phyloP scores from a whole-genome alignment of 2,113 vertebrate species.

The Dinomys branickii region DNA sequence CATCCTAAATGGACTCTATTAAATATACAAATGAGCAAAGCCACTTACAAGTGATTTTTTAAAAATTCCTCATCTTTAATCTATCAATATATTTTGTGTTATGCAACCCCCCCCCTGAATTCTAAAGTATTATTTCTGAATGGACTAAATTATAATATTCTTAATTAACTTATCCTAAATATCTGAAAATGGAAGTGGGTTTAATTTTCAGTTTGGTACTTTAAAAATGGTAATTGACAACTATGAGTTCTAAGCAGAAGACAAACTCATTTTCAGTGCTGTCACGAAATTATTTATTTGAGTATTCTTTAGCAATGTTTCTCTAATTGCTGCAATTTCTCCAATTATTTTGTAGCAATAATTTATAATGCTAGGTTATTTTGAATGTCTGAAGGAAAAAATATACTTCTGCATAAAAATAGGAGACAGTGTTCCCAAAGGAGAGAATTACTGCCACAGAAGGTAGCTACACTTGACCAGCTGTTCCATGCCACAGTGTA shows the following conservation, averaged over 20 bases:
- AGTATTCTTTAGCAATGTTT: neutral
- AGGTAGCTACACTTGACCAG: conserved; percentile 46
- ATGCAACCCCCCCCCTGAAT: neutral
- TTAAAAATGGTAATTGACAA: neutral
- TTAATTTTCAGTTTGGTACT: neutral
- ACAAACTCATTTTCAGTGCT: neutral
- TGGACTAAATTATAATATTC: neutral
- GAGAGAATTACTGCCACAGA: conserved; percentile 64
- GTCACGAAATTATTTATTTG: neutral
- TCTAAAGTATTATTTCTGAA: conserved; percentile 1
- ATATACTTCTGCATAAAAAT: conserved; percentile 35
- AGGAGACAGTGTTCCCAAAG: neutral
- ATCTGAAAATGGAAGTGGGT: neutral
- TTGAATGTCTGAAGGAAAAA: conserved; percentile 10
- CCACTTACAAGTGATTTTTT: neutral
- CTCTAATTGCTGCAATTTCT: neutral
- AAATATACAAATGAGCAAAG: neutral
- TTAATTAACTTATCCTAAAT: neutral
- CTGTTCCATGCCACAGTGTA: conserved; percentile 62
- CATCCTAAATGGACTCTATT: neutral
- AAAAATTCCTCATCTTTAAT: neutral
- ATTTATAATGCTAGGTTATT: neutral
- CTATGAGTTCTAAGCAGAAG: neutral
- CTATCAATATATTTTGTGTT: neutral
- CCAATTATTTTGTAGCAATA: conserved; percentile 3